These are phyloP conservation scores for Actinia equina DNA, from an alignment of 64 coral and sea anemone genomes.

Conservation along the genomic window DNA sequence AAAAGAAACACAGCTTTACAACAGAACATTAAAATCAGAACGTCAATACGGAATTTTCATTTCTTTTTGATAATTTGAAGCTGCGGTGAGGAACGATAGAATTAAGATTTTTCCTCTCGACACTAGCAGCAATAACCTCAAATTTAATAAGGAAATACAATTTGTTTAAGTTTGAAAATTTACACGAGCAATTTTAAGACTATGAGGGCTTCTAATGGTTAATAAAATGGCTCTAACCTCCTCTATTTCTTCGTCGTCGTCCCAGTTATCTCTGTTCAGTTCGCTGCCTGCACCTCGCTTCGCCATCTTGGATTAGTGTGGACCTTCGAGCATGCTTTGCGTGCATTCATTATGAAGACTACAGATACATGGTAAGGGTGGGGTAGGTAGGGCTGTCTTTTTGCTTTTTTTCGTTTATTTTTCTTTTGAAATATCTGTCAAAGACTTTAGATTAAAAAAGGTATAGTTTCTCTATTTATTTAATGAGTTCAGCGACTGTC, in stretches of 20 bases:
- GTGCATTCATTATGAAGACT: not conserved
- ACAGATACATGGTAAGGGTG: not conserved
- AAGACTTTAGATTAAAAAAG: no score
- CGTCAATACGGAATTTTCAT: not conserved
- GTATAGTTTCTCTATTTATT: no score
- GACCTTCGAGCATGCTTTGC: not conserved
- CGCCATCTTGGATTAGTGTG: conserved; percentile 48
- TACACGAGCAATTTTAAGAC: not conserved
- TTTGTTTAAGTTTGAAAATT: not conserved
- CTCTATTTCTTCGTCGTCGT: conserved; percentile 73
- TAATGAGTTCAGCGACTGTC: no score
- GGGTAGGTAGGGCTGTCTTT: not conserved
- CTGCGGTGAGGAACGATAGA: not conserved
- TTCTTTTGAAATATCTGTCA: no score
- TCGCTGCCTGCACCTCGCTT: conserved; percentile 73
- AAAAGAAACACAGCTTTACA: not conserved
- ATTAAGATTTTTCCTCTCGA: not conserved
- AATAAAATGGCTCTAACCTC: conserved; percentile 36
- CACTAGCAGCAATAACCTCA: not conserved
- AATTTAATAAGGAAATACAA: conserved; percentile 6
- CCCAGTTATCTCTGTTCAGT: conserved; percentile 84
- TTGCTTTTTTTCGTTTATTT: no score
- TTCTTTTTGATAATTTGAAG: not conserved
- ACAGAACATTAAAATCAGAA: not conserved
- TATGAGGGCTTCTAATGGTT: not conserved